Conservation (phyloP, 2,113 vertebrate species). For the Atrichornis clamosus region DNA sequence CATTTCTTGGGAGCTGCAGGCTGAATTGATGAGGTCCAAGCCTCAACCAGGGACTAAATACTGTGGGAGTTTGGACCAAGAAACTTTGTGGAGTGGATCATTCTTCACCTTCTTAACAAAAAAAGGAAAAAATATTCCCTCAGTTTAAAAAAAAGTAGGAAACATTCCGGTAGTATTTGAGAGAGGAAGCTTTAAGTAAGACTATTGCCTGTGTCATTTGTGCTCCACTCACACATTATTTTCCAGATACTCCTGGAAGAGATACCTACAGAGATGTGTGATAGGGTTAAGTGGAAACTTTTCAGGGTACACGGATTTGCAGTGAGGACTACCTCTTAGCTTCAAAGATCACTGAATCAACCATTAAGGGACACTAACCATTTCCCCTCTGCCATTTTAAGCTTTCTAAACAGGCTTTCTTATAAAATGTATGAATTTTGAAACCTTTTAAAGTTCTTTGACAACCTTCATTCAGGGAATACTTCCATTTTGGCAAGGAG, state of each 20-base stretch:
- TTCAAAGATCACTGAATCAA: not conserved
- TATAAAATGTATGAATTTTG: not conserved
- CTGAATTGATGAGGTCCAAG: not conserved
- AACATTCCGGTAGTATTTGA: not conserved
- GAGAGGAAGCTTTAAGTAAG: not conserved
- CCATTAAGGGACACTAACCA: not conserved
- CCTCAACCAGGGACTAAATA: not conserved
- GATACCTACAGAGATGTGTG: not conserved
- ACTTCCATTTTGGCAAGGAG: not conserved
- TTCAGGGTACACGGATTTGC: not conserved
- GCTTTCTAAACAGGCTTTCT: not conserved
- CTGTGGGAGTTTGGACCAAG: not conserved
- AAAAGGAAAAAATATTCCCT: not conserved
- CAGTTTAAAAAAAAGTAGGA: not conserved
- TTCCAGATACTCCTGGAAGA: not conserved
- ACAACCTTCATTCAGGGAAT: not conserved
- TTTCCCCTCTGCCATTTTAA: not conserved
- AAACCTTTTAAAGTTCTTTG: not conserved
- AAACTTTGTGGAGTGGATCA: not conserved
- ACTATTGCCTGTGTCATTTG: not conserved
- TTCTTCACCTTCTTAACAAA: not conserved
- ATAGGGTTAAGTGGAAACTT: not conserved
- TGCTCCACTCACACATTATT: not conserved
- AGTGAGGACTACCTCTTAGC: not conserved
- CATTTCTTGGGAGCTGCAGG: not conserved